A percentile compares a stretch with the other conserved stretches of the same genome.
These are phyloP conservation scores for Axea sp. DNA, from an alignment of 2,888 invertebrate species.

Conservation along the genomic window DNA sequence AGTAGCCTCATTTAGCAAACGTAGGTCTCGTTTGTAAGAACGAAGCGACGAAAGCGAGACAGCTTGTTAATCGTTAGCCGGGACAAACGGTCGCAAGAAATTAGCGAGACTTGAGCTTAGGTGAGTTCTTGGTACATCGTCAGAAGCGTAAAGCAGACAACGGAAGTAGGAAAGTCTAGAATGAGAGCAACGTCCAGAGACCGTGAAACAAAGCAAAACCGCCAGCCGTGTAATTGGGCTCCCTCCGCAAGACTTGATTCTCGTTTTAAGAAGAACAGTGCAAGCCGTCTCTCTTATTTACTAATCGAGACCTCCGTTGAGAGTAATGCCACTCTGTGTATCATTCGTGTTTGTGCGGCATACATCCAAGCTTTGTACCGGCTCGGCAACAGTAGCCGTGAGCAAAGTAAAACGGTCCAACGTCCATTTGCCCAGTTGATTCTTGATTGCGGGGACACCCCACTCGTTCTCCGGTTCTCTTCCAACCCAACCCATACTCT, in stretches of 20 bases:
- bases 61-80: conserved; percentile 69
- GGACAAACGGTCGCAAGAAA: conserved; percentile 71
- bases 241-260: conserved; percentile 67
- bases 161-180: conserved; percentile 67
- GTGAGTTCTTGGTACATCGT: conserved; percentile 57
- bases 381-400: conserved; percentile 59
- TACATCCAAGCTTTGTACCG: conserved; percentile 24
- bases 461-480: conserved; percentile 56
- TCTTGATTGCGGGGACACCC: conserved; percentile 65
- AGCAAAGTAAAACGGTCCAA: conserved; percentile 44
- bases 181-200: conserved; percentile 73
- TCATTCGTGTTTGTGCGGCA: conserved; percentile 51
- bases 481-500: conserved; percentile 39
- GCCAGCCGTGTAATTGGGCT: conserved; percentile 79
- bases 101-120: conserved; percentile 68
- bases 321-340: conserved; percentile 49
- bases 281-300: conserved; percentile 67
- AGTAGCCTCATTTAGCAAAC: conserved; percentile 38
- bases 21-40: conserved; percentile 18
- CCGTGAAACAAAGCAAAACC: conserved; percentile 79
- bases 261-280: conserved; percentile 67
- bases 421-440: conserved; percentile 64
- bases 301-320: conserved; percentile 68
- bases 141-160: conserved; percentile 61
- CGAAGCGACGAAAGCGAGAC: conserved; percentile 46